Base-by-base conservation (phyloP, 2,113 vertebrate genomes). In the Hippoglossus stenolepis region DNA sequence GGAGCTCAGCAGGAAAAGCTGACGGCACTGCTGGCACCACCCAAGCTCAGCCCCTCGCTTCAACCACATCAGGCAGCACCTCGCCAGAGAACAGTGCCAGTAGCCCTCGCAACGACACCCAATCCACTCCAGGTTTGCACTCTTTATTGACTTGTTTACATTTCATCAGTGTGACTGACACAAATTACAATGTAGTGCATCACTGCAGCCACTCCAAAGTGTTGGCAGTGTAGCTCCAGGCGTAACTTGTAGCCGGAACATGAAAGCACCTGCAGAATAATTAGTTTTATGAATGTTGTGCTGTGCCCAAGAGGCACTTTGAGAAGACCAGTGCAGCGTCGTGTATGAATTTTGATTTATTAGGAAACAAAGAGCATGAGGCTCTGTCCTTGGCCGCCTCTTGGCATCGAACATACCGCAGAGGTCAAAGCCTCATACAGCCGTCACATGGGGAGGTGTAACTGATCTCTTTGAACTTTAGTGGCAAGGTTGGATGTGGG, bases 31-130 rank as follows among this genome's bases (percentile, higher is more conserved):
- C 79, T 57, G 85, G 83, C 63, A 66, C 53, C 82, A 65, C 61
- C 80, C 88, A 69, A 18, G 58, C 78, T 69, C 90, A 75, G 72
- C 79, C 84, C 40, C 31, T 57, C 23, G 86, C 86, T 56, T 88
- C 89, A 12, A 89, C 92, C 67, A 90, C 92, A n/a, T 95, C 94
- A 4, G 92, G 93, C 77, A 94, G 92, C 35, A 85, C 79, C 54
- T 94, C 93, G n/a, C 94, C 94, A 38, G 94, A 95, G 31, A 93
- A 93, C 49, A 82, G 92, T 59, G 80, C 84, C 75, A 86, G 92
- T 72, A 93, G 92, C 82, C 93, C 91, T 49, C 87, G 80, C 59
- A 90, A 89, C 6, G 89, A 85, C 80, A 40, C 80, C 75, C 88
- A 89, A 28, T 72, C 92, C 35, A 45, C 88, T 74, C 70, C 93